Evolutionary conservation across 2,113 vertebrate species (phyloP).

Genomic region (Bos javanicus): DNA sequence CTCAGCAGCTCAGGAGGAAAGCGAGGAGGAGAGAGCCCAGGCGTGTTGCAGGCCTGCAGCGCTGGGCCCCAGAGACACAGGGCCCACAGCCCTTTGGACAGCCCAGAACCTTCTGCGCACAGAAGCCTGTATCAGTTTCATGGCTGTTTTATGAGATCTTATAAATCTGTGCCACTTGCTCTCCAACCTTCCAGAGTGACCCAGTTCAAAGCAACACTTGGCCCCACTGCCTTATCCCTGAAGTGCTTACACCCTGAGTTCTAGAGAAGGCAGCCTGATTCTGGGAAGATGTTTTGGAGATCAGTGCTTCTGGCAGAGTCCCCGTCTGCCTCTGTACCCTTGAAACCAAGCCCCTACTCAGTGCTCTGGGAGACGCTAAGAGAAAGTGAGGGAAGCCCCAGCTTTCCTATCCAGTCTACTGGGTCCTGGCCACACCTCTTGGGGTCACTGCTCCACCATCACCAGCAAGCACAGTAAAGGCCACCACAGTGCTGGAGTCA

Average conservation of each 20-base stretch:
- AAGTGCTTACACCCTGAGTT: background rate
- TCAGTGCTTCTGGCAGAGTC: background rate
- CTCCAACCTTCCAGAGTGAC: background rate
- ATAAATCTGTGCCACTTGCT: background rate
- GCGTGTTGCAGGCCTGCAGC: background rate
- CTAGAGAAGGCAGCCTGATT: background rate
- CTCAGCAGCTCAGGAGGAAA: conserved; percentile 22
- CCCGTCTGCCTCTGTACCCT: background rate
- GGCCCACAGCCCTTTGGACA: background rate
- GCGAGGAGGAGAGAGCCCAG: background rate
- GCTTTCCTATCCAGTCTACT: background rate
- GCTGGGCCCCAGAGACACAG: background rate
- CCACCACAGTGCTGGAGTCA: background rate
- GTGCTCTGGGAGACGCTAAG: background rate
- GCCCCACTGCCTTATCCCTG: background rate
- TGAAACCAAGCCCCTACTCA: background rate
- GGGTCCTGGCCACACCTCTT: background rate
- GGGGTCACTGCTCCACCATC: background rate
- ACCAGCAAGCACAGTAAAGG: background rate
- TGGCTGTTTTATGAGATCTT: background rate
- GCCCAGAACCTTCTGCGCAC: background rate
- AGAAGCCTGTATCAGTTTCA: background rate
- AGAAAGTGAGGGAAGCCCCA: background rate
- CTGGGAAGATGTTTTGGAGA: background rate
- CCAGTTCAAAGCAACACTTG: background rate